Percentiles rank a stretch among this genome's conserved stretches.
Conservation (phyloP, 2,888 invertebrate genomes). For the Coleophora flavipennella region DNA sequence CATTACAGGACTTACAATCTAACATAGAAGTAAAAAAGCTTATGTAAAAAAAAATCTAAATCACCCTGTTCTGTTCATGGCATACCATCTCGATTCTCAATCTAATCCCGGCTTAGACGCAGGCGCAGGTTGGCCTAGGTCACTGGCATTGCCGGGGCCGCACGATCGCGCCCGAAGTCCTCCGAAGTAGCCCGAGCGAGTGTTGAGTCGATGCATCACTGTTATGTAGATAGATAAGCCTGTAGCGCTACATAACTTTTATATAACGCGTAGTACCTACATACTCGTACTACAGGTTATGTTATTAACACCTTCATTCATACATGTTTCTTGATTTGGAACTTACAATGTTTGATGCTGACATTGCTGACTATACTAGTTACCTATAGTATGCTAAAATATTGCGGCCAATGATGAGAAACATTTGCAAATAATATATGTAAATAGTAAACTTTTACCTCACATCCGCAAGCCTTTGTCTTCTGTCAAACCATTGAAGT, state of each 20-base stretch:
- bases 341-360: background rate
- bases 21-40: too few species aligned
- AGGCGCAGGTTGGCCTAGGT: conserved; percentile 42
- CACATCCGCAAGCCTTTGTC: too few species aligned
- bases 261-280: background rate
- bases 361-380: background rate
- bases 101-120: conserved; percentile 21
- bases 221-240: background rate
- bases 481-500: too few species aligned
- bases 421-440: too few species aligned
- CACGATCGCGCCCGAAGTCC: conserved; percentile 29
- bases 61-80: too few species aligned
- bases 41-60: too few species aligned
- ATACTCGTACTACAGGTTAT: background rate
- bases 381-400: too few species aligned
- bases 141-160: conserved; percentile 33
- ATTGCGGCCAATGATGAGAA: too few species aligned
- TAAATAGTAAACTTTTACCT: too few species aligned
- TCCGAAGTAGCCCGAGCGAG: conserved; percentile 30
- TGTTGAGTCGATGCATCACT: background rate
- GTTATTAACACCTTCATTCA: background rate
- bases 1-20: too few species aligned
- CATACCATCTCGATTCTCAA: background rate
- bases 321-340: background rate
- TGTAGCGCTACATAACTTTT: too few species aligned